phyloP scores from a whole-genome alignment of 2,113 vertebrate species.

The Dinomys branickii region DNA sequence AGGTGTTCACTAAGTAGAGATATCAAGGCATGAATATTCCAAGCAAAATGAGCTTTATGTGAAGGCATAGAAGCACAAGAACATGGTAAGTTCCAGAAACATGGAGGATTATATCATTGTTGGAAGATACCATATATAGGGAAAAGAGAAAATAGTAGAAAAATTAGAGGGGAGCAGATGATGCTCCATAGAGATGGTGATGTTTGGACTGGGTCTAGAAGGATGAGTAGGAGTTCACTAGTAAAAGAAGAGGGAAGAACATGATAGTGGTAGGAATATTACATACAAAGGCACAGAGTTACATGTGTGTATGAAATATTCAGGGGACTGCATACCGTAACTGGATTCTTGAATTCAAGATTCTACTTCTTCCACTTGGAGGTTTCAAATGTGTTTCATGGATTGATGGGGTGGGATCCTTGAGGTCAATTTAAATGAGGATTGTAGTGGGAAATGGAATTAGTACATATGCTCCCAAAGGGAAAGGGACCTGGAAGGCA shows the following conservation, averaged over 20 bases:
- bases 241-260: neutral
- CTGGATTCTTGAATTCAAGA: neutral
- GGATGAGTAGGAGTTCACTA: neutral
- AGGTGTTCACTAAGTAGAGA: neutral
- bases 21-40: neutral
- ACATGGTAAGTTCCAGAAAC: neutral
- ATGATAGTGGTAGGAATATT: neutral
- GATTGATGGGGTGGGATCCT: neutral
- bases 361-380: neutral
- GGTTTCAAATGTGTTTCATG: neutral
- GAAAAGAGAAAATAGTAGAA: neutral
- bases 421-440: neutral
- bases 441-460: neutral
- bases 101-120: neutral
- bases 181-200: neutral
- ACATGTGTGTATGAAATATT: constrained; percentile 28
- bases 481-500: neutral
- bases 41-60: neutral
- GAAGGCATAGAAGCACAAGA: neutral
- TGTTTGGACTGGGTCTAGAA: neutral
- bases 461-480: neutral
- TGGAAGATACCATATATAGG: neutral
- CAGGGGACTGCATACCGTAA: neutral
- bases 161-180: neutral
- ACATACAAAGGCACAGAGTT: neutral